Percentiles rank a stretch among this genome's conserved stretches.
phyloP scores from a whole-genome alignment of 2,797 vertebrate species.

The Xiphorhynchus erythropygius region DNA sequence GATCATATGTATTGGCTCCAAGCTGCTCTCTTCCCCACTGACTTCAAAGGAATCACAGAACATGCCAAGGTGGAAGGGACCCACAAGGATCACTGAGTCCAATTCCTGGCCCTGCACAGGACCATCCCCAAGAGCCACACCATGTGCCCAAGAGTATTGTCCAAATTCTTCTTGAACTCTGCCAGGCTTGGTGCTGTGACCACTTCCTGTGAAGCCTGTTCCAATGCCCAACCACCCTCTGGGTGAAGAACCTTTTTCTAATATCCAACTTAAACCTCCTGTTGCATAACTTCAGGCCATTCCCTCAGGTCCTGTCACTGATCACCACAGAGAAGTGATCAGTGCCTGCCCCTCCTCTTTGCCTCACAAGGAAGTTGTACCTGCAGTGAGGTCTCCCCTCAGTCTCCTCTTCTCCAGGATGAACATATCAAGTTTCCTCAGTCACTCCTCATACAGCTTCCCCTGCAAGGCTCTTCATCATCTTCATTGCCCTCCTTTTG shows the following conservation, averaged over 20 bases:
- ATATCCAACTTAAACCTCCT: neutral
- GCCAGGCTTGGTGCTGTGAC: neutral
- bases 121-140: neutral
- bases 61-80: neutral
- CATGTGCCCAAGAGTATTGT: neutral
- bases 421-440: neutral
- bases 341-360: neutral
- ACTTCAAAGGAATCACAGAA: neutral
- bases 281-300: neutral
- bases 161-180: neutral
- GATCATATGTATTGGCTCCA: neutral
- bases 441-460: neutral
- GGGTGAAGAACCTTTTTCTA: neutral
- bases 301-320: neutral
- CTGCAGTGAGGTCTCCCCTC: neutral
- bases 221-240: neutral
- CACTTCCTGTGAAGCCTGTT: neutral
- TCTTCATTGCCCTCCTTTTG: neutral
- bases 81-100: neutral
- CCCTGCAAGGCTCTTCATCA: neutral
- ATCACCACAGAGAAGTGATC: neutral
- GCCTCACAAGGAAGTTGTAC: neutral
- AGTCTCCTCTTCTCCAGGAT: neutral
- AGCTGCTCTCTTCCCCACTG: neutral
- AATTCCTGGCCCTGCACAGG: neutral